Evolutionary conservation across 2,888 invertebrate species (phyloP), one percentile per base, ranked within the genome.

Genomic region (Eugnorisma glareosa): DNA sequence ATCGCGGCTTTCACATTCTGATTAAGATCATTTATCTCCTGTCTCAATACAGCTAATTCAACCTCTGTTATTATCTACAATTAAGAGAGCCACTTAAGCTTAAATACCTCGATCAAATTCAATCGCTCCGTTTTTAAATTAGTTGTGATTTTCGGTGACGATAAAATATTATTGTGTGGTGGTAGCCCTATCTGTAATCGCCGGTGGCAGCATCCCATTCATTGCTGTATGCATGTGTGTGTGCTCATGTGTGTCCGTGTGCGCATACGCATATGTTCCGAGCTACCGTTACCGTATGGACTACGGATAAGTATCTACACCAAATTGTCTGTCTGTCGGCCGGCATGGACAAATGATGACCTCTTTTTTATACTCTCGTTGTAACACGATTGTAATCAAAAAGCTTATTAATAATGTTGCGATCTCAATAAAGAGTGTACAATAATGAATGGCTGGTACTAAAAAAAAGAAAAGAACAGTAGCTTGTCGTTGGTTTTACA

Each of bases 171-270:
- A 81, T 86, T 83, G 86, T 82, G 76, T 77, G 77, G 59, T 84
- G 94, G 90, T 91, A 95, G 82, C 95, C 95, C 95, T 95, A 90
- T 84, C 83, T 78, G 72, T 90, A 92, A 92, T 92, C 90, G 91
- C 89, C 84, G 91, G 92, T 92, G 93, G 94, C 93, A 93, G 94
- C 93, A 93, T 94, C 95, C 93, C 95, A 95, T 95, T 95, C 95
- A 95, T 94, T 92, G 92, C 83, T 64, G 67, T 74, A 61, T 86
- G 81, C 82, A 77, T 89, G 90, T 90, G 92, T 92, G 85, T 84
- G 87, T 83, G 77, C 73, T 35, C 66, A 37, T 77, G 79, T 73
- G 76, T 86, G 85, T 78, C 78, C 85, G 85, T 88, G 85, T 87
- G 87, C 84, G 74, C 87, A 81, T 86, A 89, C 83, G 83, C 83